These are phyloP conservation scores for Silvanus unidentatus DNA, from an alignment of 2,888 invertebrate species.

Conservation along the genomic window DNA sequence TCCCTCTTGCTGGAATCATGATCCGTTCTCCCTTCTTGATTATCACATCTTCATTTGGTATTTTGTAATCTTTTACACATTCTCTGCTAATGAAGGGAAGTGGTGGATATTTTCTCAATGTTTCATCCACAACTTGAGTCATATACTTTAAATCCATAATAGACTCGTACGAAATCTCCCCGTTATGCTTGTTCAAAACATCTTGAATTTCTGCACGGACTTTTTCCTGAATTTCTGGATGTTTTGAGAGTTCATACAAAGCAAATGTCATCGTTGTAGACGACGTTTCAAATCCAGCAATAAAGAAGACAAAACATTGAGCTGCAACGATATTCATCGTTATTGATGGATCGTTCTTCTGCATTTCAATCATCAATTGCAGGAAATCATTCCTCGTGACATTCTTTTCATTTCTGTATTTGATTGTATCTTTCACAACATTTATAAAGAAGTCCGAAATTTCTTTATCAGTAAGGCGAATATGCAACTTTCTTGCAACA, in stretches of 20 bases:
- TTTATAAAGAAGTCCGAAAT: constrained; percentile 8
- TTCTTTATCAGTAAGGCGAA: background rate
- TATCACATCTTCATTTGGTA: constrained; percentile 16
- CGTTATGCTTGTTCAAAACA: constrained; percentile 12
- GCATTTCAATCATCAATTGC: constrained; percentile 8
- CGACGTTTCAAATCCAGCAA: constrained; percentile 21
- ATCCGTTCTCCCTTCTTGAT: constrained; percentile 18
- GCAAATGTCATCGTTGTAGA: constrained; percentile 20
- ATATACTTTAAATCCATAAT: constrained; percentile 17
- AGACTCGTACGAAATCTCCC: constrained; percentile 17
- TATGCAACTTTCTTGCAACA: background rate
- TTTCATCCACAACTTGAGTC: constrained; percentile 18
- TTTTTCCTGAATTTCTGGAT: constrained; percentile 15
- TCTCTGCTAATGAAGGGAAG: constrained; percentile 15
- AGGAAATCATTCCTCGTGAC: constrained; percentile 8
- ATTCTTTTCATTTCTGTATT: constrained; percentile 9
- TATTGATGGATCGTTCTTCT: constrained; percentile 1
- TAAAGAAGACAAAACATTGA: constrained; percentile 19
- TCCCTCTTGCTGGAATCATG: constrained; percentile 16
- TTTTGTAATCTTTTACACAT: constrained; percentile 19
- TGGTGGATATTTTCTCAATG: constrained; percentile 20
- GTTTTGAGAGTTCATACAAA: constrained; percentile 15
- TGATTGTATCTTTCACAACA: constrained; percentile 4
- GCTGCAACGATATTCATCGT: constrained; percentile 16
- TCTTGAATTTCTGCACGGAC: constrained; percentile 13